A percentile compares a stretch with the other conserved stretches of the same genome.
These are phyloP conservation scores for Atrina japonica DNA, from an alignment of 2,888 invertebrate genomes.

Conservation along the genomic window DNA sequence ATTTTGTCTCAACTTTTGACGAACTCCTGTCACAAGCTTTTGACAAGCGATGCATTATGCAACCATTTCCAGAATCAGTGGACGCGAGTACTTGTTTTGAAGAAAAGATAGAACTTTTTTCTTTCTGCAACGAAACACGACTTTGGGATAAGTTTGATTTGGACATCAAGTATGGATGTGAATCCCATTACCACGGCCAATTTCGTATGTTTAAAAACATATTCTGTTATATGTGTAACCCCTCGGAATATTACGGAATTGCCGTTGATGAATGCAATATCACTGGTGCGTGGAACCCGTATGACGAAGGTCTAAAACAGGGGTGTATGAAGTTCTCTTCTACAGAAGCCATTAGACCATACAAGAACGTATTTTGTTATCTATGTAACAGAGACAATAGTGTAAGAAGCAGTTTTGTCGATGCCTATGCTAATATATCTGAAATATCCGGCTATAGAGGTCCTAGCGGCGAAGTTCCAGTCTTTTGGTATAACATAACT, in stretches of 20 bases:
- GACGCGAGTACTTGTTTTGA: background rate
- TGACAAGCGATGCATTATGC: background rate
- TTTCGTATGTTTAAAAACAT: constrained; percentile 4
- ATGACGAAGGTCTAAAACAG: background rate
- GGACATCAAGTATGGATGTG: background rate
- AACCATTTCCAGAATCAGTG: no score
- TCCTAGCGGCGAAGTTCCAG: no score
- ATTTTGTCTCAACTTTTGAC: background rate
- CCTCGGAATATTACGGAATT: background rate
- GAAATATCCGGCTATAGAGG: no score
- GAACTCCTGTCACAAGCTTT: background rate
- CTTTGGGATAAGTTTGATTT: background rate
- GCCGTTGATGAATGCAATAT: background rate
- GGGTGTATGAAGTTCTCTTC: background rate
- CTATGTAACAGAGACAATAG: constrained; percentile 2
- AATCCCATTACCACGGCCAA: background rate
- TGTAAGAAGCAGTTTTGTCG: no score
- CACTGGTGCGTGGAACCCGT: background rate
- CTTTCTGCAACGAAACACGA: background rate
- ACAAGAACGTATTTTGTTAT: constrained; percentile 8
- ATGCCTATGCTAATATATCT: no score
- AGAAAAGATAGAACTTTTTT: background rate
- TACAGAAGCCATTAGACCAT: background rate
- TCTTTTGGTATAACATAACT: no score
- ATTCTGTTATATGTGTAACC: constrained; percentile 6